Evolutionary conservation across 2,888 invertebrate species (phyloP).

Genomic region (Tetragnatha montana): DNA sequence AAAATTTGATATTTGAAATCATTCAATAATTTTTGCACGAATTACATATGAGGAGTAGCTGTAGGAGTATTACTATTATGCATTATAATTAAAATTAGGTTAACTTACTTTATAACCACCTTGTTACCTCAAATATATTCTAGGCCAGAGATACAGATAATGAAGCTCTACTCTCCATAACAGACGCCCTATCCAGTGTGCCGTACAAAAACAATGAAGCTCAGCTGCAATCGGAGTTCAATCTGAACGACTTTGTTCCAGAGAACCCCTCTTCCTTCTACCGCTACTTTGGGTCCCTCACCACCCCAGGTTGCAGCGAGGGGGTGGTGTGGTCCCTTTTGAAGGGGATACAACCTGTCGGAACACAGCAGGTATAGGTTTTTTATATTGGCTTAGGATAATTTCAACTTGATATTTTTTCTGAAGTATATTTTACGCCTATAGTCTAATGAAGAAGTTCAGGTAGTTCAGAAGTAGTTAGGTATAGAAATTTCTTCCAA

Average conservation of each 20-base stretch:
- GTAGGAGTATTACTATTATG: neutral
- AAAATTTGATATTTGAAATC: too few species aligned
- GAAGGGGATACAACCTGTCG: neutral
- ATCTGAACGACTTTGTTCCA: slow-evolving; percentile 26
- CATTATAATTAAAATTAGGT: too few species aligned
- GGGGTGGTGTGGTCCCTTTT: slow-evolving; percentile 27
- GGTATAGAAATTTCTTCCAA: too few species aligned
- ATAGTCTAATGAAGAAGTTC: too few species aligned
- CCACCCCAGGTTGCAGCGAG: slow-evolving; percentile 42
- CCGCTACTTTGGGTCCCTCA: slow-evolving; percentile 43
- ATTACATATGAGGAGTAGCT: too few species aligned
- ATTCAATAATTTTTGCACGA: too few species aligned
- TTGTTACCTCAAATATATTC: neutral
- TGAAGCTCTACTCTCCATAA: neutral
- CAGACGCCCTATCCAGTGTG: neutral
- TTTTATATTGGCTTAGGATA: neutral
- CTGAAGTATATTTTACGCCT: too few species aligned
- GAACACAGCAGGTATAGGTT: neutral
- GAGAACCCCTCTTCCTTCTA: slow-evolving; percentile 21
- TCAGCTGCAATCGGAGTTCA: neutral
- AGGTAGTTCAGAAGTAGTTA: too few species aligned
- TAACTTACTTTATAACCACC: neutral
- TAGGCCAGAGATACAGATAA: neutral
- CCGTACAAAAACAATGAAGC: slow-evolving; percentile 2
- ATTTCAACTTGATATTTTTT: neutral